Conservation (phyloP, 2,113 vertebrate genomes). For the Saguinus midas region DNA sequence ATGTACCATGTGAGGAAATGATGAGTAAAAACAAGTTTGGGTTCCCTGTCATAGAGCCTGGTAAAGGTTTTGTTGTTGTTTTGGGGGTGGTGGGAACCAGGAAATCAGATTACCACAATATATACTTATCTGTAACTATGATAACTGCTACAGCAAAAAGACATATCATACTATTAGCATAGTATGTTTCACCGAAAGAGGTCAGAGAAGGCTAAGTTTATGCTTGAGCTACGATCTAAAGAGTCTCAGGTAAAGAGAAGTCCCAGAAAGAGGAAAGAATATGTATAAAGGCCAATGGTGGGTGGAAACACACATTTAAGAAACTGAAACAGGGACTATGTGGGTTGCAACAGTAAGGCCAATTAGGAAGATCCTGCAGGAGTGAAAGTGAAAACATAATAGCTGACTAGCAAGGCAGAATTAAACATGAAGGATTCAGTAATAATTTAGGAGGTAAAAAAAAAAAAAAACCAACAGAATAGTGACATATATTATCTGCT, state of each 20-base stretch:
- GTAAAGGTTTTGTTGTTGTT: neutral
- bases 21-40: neutral
- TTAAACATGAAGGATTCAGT: neutral
- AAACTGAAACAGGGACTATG: neutral
- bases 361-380: neutral
- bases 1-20: neutral
- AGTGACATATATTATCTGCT: neutral
- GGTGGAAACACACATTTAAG: neutral
- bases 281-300: neutral
- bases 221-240: neutral
- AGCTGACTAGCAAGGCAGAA: neutral
- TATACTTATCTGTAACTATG: neutral
- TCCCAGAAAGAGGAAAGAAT: neutral
- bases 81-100: neutral
- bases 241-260: neutral
- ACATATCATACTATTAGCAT: neutral
- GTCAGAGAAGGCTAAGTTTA: neutral
- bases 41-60: neutral
- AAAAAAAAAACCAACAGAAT: neutral
- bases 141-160: neutral
- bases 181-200: neutral
- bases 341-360: neutral
- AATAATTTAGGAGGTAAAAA: neutral
- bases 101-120: neutral
- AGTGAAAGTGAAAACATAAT: neutral